phyloP scores from a whole-genome alignment of 2,888 invertebrate genomes.

The Parnassius smintheus region DNA sequence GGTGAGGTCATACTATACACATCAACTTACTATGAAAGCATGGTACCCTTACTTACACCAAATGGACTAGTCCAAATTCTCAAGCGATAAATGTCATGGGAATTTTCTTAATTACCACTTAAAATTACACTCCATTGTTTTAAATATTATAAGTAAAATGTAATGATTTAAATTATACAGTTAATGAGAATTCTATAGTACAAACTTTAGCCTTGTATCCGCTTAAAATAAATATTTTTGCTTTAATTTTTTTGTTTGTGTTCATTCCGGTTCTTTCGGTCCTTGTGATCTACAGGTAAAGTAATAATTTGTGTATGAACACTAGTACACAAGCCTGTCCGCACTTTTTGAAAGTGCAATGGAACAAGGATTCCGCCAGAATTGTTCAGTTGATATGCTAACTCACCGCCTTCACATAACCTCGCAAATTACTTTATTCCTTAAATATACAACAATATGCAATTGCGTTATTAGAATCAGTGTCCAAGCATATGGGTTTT shows the following conservation, averaged over 20 bases:
- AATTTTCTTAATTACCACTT: constrained; percentile 23
- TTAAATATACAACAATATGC: no score
- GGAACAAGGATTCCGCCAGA: no score
- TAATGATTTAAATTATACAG: background rate
- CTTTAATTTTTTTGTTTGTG: background rate
- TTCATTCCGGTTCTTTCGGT: no score
- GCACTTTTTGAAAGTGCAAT: no score
- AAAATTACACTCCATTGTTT: constrained; percentile 7
- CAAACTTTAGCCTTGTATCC: background rate
- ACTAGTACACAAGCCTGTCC: no score
- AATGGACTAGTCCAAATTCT: constrained; percentile 5
- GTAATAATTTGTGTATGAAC: no score
- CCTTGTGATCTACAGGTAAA: no score
- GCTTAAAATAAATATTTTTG: background rate
- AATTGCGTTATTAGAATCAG: no score
- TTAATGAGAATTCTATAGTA: constrained; percentile 7
- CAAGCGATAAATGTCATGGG: constrained; percentile 21
- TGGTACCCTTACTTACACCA: constrained; percentile 9
- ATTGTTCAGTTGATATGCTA: no score
- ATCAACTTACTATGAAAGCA: constrained; percentile 5
- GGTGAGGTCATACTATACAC: constrained; percentile 1
- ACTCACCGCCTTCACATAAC: no score
- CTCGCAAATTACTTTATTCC: no score
- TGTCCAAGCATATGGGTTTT: no score
- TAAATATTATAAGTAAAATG: constrained; percentile 5